phyloP scores from a whole-genome alignment of 2,797 vertebrate species.

The Helostoma temminkii region DNA sequence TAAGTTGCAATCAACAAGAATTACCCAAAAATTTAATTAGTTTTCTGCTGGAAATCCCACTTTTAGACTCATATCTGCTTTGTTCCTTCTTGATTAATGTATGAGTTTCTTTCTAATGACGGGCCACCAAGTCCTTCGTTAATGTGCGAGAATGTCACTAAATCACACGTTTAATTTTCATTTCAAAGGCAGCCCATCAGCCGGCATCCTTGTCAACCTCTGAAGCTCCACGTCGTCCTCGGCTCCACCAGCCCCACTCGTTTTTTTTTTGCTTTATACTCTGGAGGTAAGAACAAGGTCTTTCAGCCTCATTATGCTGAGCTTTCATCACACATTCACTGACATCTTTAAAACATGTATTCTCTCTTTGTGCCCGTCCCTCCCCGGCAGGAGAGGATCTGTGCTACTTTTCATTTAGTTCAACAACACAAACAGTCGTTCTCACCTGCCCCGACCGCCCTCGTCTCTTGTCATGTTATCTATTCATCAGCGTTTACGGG shows the following conservation, averaged over 20 bases:
- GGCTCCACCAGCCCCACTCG: conserved; percentile 22
- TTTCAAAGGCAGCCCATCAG: conserved; percentile 74
- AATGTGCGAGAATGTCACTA: conserved; percentile 64
- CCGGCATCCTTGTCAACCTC: conserved; percentile 62
- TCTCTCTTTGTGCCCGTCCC: conserved; percentile 26
- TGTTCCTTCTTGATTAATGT: conserved; percentile 66
- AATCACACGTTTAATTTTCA: conserved; percentile 77
- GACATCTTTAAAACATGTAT: conserved; percentile 81
- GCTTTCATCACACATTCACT: conserved; percentile 78
- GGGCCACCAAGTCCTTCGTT: conserved; percentile 80
- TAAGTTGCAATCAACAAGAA: too few relatives aligned
- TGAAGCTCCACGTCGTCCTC: conserved; percentile 57
- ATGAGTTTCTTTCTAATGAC: conserved; percentile 70
- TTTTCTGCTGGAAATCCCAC: neutral
- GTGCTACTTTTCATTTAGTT: conserved; percentile 77
- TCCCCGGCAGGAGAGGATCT: conserved; percentile 8
- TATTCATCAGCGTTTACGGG: conserved; percentile 49
- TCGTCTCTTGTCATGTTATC: conserved; percentile 41
- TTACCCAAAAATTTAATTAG: neutral
- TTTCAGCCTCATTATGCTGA: conserved; percentile 78
- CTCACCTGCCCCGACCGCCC: conserved; percentile 46
- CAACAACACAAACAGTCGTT: conserved; percentile 68
- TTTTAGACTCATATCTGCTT: conserved; percentile 15
- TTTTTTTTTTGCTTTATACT: conserved; percentile 61
- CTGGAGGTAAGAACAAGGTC: conserved; percentile 81